These are phyloP conservation scores for Maniola jurtina DNA, from an alignment of 1,140 invertebrate species.

Conservation along the genomic window DNA sequence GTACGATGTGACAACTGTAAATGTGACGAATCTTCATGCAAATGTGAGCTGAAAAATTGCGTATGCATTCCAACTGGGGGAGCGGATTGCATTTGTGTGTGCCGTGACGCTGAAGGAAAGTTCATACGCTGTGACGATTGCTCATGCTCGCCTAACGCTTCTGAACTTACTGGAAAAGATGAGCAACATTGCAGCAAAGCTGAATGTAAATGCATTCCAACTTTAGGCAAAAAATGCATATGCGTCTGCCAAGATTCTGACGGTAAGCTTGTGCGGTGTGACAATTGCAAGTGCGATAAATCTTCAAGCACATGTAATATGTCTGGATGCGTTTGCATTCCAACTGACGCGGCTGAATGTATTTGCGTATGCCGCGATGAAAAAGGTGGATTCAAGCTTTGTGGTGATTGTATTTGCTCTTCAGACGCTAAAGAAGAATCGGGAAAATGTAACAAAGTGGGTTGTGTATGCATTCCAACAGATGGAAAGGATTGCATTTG, in stretches of 20 bases:
- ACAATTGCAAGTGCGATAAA: constrained; percentile 6
- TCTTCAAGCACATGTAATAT: neutral
- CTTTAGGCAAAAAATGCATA: constrained; percentile 4
- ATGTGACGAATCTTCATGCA: neutral
- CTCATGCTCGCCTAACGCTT: neutral
- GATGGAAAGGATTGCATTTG: constrained; percentile 17
- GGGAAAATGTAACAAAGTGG: constrained; percentile 10
- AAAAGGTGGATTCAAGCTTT: constrained; percentile 24
- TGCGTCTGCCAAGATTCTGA: neutral
- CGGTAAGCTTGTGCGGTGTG: constrained; percentile 6
- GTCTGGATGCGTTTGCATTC: constrained; percentile 33
- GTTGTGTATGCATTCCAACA: constrained; percentile 9
- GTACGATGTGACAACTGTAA: constrained; percentile 12
- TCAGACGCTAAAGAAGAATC: neutral
- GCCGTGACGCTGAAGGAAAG: constrained; percentile 23
- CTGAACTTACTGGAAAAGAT: neutral
- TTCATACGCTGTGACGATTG: constrained; percentile 35
- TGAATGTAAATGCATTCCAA: constrained; percentile 15
- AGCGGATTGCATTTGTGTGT: constrained; percentile 34
- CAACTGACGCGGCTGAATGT: constrained; percentile 30
- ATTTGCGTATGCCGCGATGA: constrained; percentile 35
- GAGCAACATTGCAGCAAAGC: constrained; percentile 6
- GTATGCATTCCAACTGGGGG: constrained; percentile 36
- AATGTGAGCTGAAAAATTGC: constrained; percentile 14
- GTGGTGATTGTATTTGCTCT: constrained; percentile 31